Percentiles rank a stretch among this genome's conserved stretches.
phyloP scores from a whole-genome alignment of 2,888 invertebrate species.

The Platerodrilus igneus region DNA sequence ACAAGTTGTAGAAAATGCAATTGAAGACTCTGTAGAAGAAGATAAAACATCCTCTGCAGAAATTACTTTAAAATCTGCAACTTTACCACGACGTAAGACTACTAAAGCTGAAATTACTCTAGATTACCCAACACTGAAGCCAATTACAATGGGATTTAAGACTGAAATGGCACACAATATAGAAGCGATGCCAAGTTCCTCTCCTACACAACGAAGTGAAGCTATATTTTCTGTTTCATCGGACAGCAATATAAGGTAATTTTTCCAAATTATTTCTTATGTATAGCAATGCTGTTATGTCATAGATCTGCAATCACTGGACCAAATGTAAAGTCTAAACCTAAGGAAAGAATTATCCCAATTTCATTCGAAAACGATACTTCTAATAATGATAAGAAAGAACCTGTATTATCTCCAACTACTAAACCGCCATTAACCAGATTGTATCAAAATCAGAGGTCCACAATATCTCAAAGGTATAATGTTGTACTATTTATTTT shows the following conservation, averaged over 20 bases:
- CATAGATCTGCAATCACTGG: conserved; percentile 55
- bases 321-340: conserved; percentile 46
- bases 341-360: conserved; percentile 65
- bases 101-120: conserved; percentile 61
- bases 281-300: conserved; percentile 9
- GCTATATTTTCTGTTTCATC: conserved; percentile 53
- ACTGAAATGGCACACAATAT: conserved; percentile 60
- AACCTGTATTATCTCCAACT: conserved; percentile 41
- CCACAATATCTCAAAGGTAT: conserved; percentile 45
- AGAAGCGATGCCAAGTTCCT: conserved; percentile 43
- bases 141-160: conserved; percentile 52
- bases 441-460: conserved; percentile 49
- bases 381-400: conserved; percentile 35
- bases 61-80: conserved; percentile 63
- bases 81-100: conserved; percentile 61
- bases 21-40: conserved; percentile 34
- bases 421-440: conserved; percentile 50
- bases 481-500: conserved; percentile 2
- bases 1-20: conserved; percentile 20
- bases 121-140: conserved; percentile 49
- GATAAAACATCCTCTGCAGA: conserved; percentile 60
- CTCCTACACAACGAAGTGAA: conserved; percentile 54
- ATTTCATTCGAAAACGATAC: conserved; percentile 52
- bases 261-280: background rate
- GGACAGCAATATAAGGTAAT: conserved; percentile 32